phyloP scores from a whole-genome alignment of 2,888 invertebrate species.

The Tuta absoluta region DNA sequence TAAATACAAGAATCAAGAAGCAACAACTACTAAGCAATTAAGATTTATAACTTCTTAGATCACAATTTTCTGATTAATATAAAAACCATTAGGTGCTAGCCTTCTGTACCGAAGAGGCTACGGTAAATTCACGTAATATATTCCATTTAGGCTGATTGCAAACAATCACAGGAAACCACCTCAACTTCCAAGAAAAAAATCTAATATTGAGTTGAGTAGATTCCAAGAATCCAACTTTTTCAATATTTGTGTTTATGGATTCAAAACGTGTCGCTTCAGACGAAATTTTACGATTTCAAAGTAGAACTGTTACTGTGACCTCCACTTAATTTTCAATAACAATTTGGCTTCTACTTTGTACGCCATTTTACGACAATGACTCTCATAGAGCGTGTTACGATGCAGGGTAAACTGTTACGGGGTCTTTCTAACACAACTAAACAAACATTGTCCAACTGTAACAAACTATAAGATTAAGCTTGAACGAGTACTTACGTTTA shows the following conservation, averaged over 20 bases:
- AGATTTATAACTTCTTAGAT: background rate
- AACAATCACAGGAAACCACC: slow-evolving; percentile 18
- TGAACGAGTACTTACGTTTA: slow-evolving; percentile 24
- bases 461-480: slow-evolving; percentile 21
- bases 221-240: slow-evolving; percentile 22
- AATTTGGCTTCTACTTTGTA: slow-evolving; percentile 15
- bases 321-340: background rate
- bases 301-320: background rate
- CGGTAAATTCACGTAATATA: slow-evolving; percentile 26
- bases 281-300: background rate
- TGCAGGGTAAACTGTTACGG: slow-evolving; percentile 20
- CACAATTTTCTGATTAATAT: slow-evolving; percentile 6
- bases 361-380: slow-evolving; percentile 2
- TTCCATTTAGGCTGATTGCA: slow-evolving; percentile 26
- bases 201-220: slow-evolving; percentile 24
- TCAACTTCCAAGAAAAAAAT: slow-evolving; percentile 21
- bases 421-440: slow-evolving; percentile 18
- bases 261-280: slow-evolving; percentile 21
- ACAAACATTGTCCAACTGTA: slow-evolving; percentile 7
- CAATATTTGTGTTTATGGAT: slow-evolving; percentile 28
- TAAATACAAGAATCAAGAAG: too few relatives aligned
- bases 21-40: too few relatives aligned
- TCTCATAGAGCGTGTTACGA: slow-evolving; percentile 26
- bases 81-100: background rate
- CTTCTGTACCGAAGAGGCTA: slow-evolving; percentile 19